phyloP scores from a whole-genome alignment of 2,113 vertebrate genomes.

The Lepus americanus region DNA sequence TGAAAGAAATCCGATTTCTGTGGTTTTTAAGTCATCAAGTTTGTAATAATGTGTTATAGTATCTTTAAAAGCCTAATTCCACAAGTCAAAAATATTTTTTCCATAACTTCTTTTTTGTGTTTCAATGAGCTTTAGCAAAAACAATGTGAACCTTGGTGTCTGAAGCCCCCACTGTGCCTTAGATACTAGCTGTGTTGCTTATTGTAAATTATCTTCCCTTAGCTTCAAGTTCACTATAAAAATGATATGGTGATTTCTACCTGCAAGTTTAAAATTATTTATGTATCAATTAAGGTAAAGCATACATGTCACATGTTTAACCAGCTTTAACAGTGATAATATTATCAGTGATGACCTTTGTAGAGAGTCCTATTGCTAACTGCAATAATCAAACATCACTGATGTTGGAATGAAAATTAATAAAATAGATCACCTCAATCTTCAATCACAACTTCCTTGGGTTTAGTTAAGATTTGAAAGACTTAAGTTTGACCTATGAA shows the following conservation, averaged over 20 bases:
- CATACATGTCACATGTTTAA: background rate
- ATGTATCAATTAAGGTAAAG: background rate
- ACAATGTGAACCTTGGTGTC: background rate
- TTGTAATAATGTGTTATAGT: background rate
- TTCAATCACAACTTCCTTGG: background rate
- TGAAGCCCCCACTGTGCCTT: background rate
- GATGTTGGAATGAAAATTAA: background rate
- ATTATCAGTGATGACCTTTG: background rate
- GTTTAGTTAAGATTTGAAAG: conserved; percentile 17
- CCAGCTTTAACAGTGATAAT: background rate
- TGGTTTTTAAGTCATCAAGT: background rate
- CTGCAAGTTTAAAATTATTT: background rate
- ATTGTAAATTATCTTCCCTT: background rate
- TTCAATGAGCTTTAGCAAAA: background rate
- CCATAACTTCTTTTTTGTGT: background rate
- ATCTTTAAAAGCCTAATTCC: background rate
- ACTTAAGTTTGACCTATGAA: background rate
- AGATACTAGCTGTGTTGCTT: background rate
- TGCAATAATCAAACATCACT: background rate
- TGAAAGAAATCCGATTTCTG: background rate
- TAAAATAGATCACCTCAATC: background rate
- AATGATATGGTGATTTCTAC: background rate
- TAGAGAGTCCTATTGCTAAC: background rate
- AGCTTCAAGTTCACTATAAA: background rate
- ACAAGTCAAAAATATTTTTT: background rate